Evolutionary conservation across 2,797 vertebrate species (phyloP), one percentile per base, ranked within the genome.

Genomic region (Sebastes diploproa): DNA sequence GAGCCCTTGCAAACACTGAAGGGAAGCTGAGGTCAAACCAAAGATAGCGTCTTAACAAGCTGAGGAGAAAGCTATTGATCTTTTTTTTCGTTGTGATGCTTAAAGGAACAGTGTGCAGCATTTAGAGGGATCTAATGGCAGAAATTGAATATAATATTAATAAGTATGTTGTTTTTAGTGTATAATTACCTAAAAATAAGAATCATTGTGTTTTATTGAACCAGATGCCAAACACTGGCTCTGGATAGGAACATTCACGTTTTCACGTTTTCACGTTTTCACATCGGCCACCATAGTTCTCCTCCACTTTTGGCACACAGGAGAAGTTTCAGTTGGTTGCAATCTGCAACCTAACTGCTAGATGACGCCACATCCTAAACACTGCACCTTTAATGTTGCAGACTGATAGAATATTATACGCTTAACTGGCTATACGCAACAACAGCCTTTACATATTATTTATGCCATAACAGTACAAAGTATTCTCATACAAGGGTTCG

Each of bases 1-100:
- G 56, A 82, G 60, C 7, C 72, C 70, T 67, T 22, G 16, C 52
- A 68, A 68, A 73, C 72, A 67, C 32, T 14, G 10, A 46, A 27
- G 80, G 61, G 63, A 63, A 56, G 55, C 54, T 36, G 13, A 77
- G 81, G 64, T 86, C 46, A 76, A 38, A 72, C 30, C n/a, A 77
- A 78, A 70, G 54, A 77, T 63, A 14, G 29, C 12, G 52, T 22
- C 16, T 52, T 36, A 27, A 54, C 68, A 20, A 29, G 8, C 20
- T 34, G 1, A 62, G 16, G 29, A 18, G 27, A 60, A 67, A 18
- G 60, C n/a, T 64, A 36, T 54, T 58, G 52, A 58, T 72, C n/a
- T 56, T 14, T n/a, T n/a, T 12, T 62, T 10, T 46, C 46, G 1
- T 72, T 68, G 29, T 59, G 56, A 80, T 59, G 58, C 54, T 30